Conservation (phyloP, 2,888 invertebrate species). For the Drosophila melanosoma region DNA sequence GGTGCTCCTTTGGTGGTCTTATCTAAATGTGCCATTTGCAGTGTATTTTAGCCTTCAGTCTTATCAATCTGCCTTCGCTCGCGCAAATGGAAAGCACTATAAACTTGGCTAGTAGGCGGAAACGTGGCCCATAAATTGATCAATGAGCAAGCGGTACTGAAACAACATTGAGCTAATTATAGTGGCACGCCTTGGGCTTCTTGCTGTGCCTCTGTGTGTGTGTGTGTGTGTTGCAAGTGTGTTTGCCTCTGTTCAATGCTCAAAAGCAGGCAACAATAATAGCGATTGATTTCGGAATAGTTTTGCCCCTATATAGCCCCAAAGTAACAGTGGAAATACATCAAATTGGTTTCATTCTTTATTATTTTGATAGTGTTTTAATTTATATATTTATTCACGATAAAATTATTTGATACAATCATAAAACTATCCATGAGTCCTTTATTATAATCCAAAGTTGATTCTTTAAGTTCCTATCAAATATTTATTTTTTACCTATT, state of each 20-base stretch:
- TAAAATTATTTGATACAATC: not conserved
- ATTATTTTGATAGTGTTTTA: not conserved
- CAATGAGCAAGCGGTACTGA: constrained; percentile 50
- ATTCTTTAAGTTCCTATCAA: not conserved
- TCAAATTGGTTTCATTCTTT: not conserved
- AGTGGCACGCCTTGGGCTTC: constrained; percentile 69
- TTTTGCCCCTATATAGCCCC: constrained; percentile 1
- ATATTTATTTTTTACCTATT: not conserved
- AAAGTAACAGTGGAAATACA: constrained; percentile 1
- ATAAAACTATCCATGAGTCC: not conserved
- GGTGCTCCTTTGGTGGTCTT: constrained; percentile 19
- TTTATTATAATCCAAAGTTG: not conserved
- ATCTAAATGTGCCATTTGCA: constrained; percentile 56
- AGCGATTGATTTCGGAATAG: constrained; percentile 60
- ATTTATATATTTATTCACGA: not conserved
- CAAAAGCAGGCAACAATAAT: constrained; percentile 68
- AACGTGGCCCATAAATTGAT: constrained; percentile 63
- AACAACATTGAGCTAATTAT: constrained; percentile 64
- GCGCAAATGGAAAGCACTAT: constrained; percentile 16
- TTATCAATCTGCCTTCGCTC: constrained; percentile 49
- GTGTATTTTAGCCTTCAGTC: constrained; percentile 24
- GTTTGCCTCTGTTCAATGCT: constrained; percentile 8
- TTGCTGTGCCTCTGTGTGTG: constrained; percentile 5
- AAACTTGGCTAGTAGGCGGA: constrained; percentile 58
- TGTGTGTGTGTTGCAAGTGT: constrained; percentile 10